Conservation (phyloP, 2,113 vertebrate species). For the Prietella phreatophila region DNA sequence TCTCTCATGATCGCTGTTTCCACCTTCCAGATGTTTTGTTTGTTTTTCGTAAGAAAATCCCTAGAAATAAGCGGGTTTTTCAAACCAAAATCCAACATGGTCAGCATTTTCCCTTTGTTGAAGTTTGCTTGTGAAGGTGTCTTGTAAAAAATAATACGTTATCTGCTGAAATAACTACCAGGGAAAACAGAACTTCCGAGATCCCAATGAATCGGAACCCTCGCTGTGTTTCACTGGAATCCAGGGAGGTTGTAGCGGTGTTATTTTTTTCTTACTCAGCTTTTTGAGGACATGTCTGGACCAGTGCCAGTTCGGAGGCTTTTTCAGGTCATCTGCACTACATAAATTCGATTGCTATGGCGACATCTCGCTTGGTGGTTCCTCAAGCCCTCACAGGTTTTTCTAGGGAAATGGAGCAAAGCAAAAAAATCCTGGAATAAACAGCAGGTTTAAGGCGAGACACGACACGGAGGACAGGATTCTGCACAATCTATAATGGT, state of each 20-base stretch:
- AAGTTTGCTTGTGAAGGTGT: background rate
- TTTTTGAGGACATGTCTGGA: constrained; percentile 20
- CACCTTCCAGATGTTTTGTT: background rate
- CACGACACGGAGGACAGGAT: background rate
- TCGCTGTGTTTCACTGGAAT: constrained; percentile 11
- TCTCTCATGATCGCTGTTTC: background rate
- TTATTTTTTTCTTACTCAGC: background rate
- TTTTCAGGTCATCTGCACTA: constrained; percentile 24
- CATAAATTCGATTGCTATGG: constrained; percentile 61
- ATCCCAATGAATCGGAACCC: background rate
- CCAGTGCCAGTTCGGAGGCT: background rate
- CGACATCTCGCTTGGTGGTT: constrained; percentile 56
- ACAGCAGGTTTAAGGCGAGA: background rate
- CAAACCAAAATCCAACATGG: background rate
- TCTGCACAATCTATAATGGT: background rate
- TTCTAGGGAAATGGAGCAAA: constrained; percentile 44
- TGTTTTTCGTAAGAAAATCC: background rate
- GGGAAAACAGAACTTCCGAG: background rate
- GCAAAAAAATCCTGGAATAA: constrained; percentile 18
- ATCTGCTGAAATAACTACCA: background rate
- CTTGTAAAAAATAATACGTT: background rate
- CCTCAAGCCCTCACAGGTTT: constrained; percentile 36
- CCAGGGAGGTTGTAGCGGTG: background rate
- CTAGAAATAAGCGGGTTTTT: background rate
- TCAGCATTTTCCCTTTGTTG: background rate